Evolutionary conservation across 2,113 vertebrate genomes (phyloP), one percentile per base, ranked within the genome.

Genomic region (Scartelaos histophorus): DNA sequence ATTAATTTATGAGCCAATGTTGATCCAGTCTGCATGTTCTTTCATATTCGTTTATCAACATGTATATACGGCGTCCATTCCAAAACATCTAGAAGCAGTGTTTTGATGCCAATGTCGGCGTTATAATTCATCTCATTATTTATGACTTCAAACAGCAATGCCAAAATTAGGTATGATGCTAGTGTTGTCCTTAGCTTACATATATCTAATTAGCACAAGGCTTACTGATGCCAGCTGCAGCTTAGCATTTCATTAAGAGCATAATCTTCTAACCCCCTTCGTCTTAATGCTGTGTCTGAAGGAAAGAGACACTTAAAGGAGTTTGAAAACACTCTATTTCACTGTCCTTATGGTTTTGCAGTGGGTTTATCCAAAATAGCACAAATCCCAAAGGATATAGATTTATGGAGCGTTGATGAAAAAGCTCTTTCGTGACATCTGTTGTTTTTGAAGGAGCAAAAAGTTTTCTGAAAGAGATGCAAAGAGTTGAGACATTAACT

Each of bases 121-220:
- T 34, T 15, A 65, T 49, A 29, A 25, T 66, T 17, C 29, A 6
- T 2, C 13, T 68, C 4, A 22, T 53, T 13, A 34, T 34, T 24
- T 15, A 53, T 22, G n/a, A 47, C 56, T 43, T 17, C 61, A 35
- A 11, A 4, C 56, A 45, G 34, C 15, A 58, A 71, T 25, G 21
- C 13, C 10, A 43, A 15, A 7, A 46, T 61, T 66, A 47, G 35
- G 46, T 2, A 16, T 61, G 62, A 66, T 66, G 64, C 58, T 10
- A 22, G 34, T n/a, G 71, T 71, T 80, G 53, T 70, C 10, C n/a
- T 65, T 13, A 57, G 51, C 53, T 69, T n/a, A 35, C 19, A 54
- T 57, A 54, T 24, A 45, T 76, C 11, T 78, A 13, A 72, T 83
- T 76, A 70, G 45, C 38, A 51, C 35, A 13, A 66, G 49, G 17